phyloP scores from a whole-genome alignment of 2,797 vertebrate genomes.

The Allobates femoralis region DNA sequence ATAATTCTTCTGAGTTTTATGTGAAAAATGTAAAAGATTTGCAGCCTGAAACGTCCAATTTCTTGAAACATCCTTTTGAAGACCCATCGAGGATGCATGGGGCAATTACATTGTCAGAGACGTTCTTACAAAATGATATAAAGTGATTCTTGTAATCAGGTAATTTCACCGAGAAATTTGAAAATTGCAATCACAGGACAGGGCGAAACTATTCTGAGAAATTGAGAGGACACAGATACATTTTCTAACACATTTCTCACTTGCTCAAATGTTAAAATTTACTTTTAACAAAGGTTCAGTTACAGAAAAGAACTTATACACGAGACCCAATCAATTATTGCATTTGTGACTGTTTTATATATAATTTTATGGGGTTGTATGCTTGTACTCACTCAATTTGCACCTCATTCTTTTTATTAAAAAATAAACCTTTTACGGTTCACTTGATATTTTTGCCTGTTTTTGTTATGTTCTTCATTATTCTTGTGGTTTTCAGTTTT shows the following conservation, averaged over 20 bases:
- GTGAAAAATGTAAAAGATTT: not conserved
- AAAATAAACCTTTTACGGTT: no score
- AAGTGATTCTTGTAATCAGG: conserved; percentile 48
- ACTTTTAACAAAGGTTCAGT: not conserved
- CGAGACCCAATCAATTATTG: no score
- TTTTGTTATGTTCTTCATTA: no score
- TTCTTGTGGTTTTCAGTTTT: no score
- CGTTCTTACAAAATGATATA: conserved; percentile 51
- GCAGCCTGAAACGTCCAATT: conserved; percentile 28
- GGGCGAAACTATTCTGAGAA: not conserved
- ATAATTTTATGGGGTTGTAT: no score
- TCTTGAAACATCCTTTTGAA: conserved; percentile 1
- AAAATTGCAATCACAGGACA: conserved; percentile 41
- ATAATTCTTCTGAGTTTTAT: conserved; percentile 5
- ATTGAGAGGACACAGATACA: not conserved
- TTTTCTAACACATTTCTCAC: not conserved
- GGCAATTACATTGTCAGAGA: conserved; percentile 58
- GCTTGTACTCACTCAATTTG: no score
- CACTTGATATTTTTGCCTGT: no score
- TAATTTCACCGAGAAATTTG: conserved; percentile 15
- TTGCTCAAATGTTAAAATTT: not conserved
- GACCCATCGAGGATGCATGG: not conserved
- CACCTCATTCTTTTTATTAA: no score
- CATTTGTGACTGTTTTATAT: no score
- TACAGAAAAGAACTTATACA: not conserved